Evolutionary conservation across 2,113 vertebrate species (phyloP).

Genomic region (Serinus canaria): DNA sequence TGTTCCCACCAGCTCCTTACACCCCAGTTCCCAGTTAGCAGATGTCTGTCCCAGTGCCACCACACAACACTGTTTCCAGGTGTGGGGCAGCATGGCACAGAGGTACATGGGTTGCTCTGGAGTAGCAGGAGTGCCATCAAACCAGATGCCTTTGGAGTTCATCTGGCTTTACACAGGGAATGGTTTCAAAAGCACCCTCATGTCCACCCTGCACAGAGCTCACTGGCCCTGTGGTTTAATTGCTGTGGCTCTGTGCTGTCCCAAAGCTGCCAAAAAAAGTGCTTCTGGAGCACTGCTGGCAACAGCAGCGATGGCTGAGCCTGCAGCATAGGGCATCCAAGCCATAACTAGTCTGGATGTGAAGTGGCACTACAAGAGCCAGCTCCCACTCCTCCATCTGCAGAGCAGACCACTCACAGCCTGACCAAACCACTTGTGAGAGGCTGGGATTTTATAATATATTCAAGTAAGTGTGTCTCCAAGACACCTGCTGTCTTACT

Average conservation of each 20-base stretch:
- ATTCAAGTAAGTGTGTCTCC: background rate
- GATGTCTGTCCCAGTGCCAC: background rate
- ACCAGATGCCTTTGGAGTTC: background rate
- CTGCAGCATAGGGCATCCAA: background rate
- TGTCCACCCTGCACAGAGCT: background rate
- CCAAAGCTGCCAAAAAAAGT: background rate
- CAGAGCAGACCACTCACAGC: background rate
- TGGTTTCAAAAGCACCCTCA: background rate
- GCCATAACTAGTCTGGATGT: background rate
- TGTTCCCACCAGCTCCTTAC: background rate
- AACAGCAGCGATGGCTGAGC: background rate
- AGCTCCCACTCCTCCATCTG: background rate
- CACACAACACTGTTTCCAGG: background rate
- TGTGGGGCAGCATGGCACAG: background rate
- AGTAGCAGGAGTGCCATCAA: background rate
- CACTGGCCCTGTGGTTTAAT: background rate
- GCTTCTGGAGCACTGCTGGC: background rate
- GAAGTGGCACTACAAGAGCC: background rate
- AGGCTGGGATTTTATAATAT: background rate
- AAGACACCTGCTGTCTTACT: background rate
- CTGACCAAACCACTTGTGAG: background rate
- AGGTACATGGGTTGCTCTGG: background rate
- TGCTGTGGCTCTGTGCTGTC: background rate
- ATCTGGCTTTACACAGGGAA: background rate
- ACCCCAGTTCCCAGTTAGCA: background rate